Conservation (phyloP, 2,113 vertebrate genomes). For the Phrynosoma platyrhinos region DNA sequence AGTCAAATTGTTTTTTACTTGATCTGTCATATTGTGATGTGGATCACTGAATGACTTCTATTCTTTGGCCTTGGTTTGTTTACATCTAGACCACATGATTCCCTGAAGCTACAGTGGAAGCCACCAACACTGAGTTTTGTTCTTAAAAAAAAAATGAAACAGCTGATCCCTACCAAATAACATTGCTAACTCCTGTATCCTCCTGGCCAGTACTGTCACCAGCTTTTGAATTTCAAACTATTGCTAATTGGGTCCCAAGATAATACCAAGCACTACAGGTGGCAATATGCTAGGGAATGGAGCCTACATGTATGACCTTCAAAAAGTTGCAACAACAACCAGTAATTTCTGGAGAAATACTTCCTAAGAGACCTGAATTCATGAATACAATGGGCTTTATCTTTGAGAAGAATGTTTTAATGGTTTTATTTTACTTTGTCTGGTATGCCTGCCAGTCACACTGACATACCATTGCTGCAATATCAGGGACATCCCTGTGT, state of each 20-base stretch:
- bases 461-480: neutral
- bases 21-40: constrained; percentile 33
- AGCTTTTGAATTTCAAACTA: constrained; percentile 41
- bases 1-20: constrained; percentile 15
- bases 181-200: constrained; percentile 15
- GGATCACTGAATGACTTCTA: constrained; percentile 10
- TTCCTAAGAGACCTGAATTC: constrained; percentile 7
- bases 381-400: neutral
- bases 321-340: constrained; percentile 16
- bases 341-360: neutral
- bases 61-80: constrained; percentile 27
- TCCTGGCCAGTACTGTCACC: neutral
- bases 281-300: constrained; percentile 6
- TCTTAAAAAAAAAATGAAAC: neutral
- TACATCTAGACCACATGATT: neutral
- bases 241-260: constrained; percentile 49
- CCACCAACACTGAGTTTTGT: constrained; percentile 25
- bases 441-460: neutral
- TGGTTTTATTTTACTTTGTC: neutral
- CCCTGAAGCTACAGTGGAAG: neutral
- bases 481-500: neutral
- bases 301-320: constrained; percentile 30
- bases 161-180: constrained; percentile 5
- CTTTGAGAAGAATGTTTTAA: neutral
- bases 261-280: constrained; percentile 23